Conservation (phyloP, 2,113 vertebrate species). For the Anseranas semipalmata region DNA sequence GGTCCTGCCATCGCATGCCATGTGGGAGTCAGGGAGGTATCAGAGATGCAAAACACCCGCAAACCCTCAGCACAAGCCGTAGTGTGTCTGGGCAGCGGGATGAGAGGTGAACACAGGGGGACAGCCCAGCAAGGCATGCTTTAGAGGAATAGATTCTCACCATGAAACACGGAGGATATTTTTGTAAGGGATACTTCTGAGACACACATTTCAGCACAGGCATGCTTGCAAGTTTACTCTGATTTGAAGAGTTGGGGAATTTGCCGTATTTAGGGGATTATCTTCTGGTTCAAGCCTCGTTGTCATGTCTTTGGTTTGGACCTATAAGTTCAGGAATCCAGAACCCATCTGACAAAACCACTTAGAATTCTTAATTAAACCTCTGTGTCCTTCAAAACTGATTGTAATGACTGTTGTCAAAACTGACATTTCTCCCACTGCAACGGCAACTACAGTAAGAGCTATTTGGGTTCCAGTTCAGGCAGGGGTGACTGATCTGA, state of each 20-base stretch:
- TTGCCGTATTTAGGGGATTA: neutral
- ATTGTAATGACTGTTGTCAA: neutral
- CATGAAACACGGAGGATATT: fast-evolving
- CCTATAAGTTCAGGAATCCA: neutral
- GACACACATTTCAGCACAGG: neutral
- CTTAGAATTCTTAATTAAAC: neutral
- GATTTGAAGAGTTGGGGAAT: neutral
- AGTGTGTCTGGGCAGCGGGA: neutral
- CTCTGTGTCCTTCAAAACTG: neutral
- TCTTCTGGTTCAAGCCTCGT: neutral
- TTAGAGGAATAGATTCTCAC: neutral
- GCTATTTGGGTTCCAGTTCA: neutral
- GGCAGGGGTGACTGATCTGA: neutral
- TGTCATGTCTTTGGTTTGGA: neutral
- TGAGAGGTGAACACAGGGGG: fast-evolving
- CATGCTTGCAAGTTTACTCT: neutral
- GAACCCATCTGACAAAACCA: neutral
- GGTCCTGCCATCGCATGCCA: fast-evolving
- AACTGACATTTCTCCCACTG: neutral
- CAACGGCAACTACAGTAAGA: neutral
- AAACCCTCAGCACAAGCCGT: neutral
- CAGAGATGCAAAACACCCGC: fast-evolving
- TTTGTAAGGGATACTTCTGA: neutral
- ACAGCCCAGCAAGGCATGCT: fast-evolving
- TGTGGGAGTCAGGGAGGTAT: fast-evolving